Percentiles rank a stretch among this genome's conserved stretches.
These are phyloP conservation scores for Chelonoidis abingdonii DNA, from an alignment of 2,113 vertebrate genomes.

Conservation along the genomic window DNA sequence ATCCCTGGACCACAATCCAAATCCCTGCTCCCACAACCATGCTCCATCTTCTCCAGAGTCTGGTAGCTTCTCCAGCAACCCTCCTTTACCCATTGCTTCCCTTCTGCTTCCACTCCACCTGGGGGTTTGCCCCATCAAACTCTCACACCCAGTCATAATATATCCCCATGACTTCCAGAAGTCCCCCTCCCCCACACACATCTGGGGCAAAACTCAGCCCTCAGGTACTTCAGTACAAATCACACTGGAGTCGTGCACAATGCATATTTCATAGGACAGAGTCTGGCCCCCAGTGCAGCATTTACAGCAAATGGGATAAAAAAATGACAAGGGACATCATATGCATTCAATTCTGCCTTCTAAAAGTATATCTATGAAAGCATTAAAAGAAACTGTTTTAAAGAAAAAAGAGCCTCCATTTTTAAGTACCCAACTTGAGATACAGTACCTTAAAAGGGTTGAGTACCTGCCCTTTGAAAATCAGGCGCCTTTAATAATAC, in stretches of 20 bases:
- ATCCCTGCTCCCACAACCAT: constrained; percentile 38
- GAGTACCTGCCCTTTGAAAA: neutral
- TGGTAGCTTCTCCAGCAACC: neutral
- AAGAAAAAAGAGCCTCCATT: neutral
- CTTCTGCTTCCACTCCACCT: neutral
- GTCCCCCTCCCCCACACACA: fast-evolving
- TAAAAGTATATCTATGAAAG: neutral
- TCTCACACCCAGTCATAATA: neutral
- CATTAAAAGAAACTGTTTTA: neutral
- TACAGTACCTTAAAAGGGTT: neutral
- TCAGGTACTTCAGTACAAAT: neutral
- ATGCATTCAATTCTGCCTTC: neutral
- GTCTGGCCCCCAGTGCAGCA: neutral
- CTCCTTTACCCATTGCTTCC: neutral
- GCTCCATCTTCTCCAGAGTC: neutral
- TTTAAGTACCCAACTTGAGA: neutral
- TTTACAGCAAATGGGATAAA: neutral
- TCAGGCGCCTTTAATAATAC: neutral
- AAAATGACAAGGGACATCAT: neutral
- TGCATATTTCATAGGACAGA: neutral
- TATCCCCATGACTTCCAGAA: neutral
- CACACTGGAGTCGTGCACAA: neutral
- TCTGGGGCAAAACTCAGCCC: neutral
- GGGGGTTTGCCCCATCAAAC: neutral
- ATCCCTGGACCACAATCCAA: neutral